Evolutionary conservation across 2,797 vertebrate genomes (phyloP).

Genomic region (Loriculus beryllinus): DNA sequence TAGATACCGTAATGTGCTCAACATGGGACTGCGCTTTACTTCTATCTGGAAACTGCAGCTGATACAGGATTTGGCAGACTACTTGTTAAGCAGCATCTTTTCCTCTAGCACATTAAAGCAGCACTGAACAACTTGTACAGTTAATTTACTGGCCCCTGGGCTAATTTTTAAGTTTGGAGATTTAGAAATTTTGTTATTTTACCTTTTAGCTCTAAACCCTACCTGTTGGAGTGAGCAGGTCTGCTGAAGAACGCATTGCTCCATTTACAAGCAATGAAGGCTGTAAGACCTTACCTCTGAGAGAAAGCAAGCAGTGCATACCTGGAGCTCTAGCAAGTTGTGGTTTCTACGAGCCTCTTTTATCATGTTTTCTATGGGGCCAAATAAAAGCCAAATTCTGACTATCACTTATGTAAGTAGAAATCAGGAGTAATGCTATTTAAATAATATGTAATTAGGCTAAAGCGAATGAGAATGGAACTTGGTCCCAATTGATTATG

Average conservation of each 20-base stretch:
- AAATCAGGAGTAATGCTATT: conserved; percentile 49
- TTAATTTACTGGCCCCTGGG: background rate
- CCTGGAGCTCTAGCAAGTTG: background rate
- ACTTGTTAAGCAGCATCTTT: conserved; percentile 23
- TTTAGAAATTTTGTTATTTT: background rate
- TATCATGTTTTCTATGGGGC: background rate
- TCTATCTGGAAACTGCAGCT: conserved; percentile 53
- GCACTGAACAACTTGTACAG: background rate
- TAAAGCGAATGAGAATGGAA: conserved; percentile 56
- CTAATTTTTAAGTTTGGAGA: background rate
- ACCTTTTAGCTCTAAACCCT: background rate
- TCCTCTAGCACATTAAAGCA: background rate
- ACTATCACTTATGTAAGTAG: background rate
- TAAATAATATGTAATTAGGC: conserved; percentile 55
- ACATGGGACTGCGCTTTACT: conserved; percentile 42
- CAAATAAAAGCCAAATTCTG: conserved; percentile 54
- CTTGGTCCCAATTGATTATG: conserved; percentile 56
- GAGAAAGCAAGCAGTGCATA: background rate
- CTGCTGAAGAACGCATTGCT: background rate
- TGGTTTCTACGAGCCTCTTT: background rate
- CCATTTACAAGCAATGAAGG: background rate
- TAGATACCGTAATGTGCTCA: conserved; percentile 45
- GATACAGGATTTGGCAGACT: conserved; percentile 41
- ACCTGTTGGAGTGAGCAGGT: background rate
- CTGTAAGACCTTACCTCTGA: background rate